These are phyloP conservation scores for Epinephelus coioides DNA, from an alignment of 2,797 vertebrate species.

Conservation along the genomic window DNA sequence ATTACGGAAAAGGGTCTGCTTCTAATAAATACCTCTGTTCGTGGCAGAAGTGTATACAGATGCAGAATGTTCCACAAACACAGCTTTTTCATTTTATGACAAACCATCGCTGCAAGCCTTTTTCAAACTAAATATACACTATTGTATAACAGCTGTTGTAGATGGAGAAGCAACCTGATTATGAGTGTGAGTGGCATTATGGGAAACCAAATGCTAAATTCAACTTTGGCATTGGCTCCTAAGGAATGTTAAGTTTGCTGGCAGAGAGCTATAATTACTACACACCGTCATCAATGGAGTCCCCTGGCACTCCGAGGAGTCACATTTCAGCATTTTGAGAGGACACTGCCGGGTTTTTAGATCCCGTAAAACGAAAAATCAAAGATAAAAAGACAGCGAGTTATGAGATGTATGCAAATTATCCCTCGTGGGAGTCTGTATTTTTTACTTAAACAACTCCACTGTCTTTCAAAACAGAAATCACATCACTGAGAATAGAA, in stretches of 20 bases:
- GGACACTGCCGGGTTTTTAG: constrained; percentile 52
- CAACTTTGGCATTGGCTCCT: constrained; percentile 21
- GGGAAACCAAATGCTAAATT: constrained; percentile 54
- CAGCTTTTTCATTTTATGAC: constrained; percentile 2
- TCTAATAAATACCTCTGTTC: constrained; percentile 12
- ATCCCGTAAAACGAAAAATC: constrained; percentile 61
- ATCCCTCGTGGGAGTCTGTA: constrained; percentile 58
- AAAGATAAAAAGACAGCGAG: constrained; percentile 58
- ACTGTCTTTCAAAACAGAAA: constrained; percentile 48
- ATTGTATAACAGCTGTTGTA: constrained; percentile 12
- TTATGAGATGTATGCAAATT: constrained; percentile 70
- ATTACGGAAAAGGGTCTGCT: neutral
- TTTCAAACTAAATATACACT: constrained; percentile 17
- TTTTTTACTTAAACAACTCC: constrained; percentile 53
- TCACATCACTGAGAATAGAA: constrained; percentile 26
- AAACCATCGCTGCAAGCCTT: neutral
- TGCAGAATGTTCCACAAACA: constrained; percentile 19
- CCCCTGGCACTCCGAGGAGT: constrained; percentile 59
- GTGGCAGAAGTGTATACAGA: constrained; percentile 7
- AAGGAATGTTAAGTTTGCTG: constrained; percentile 43
- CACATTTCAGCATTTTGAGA: constrained; percentile 70
- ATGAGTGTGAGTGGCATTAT: constrained; percentile 13
- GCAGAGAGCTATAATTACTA: constrained; percentile 73
- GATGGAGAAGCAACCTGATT: neutral
- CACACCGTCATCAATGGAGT: constrained; percentile 42